Percentiles rank a stretch among this genome's conserved stretches.
These are phyloP conservation scores for Aix galericulata DNA, from an alignment of 2,113 vertebrate genomes.

Conservation along the genomic window DNA sequence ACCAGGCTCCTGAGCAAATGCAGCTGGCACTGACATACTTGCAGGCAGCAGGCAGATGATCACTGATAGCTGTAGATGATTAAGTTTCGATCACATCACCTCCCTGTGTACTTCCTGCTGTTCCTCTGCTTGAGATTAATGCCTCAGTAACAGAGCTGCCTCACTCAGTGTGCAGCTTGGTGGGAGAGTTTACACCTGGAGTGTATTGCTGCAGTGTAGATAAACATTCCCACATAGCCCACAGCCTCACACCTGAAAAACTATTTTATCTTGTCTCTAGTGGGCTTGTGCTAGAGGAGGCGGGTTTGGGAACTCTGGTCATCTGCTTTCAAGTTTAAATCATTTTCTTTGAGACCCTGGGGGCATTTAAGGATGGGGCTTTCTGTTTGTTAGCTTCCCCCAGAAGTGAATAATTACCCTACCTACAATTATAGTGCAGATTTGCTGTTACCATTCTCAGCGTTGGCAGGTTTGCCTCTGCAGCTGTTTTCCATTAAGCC, in stretches of 20 bases:
- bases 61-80: background rate
- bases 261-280: background rate
- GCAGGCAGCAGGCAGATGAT: background rate
- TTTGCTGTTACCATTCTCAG: background rate
- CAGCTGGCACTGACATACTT: background rate
- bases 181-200: background rate
- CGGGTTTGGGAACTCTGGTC: background rate
- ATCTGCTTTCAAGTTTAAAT: background rate
- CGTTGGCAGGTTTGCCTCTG: slow-evolving; percentile 42
- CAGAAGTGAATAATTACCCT: slow-evolving; percentile 10
- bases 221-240: background rate
- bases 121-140: slow-evolving; percentile 13
- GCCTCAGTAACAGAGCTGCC: background rate
- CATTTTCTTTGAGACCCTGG: background rate
- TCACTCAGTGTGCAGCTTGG: background rate
- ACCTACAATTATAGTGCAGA: background rate
- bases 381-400: slow-evolving; percentile 13
- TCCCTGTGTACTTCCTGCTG: background rate
- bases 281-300: background rate
- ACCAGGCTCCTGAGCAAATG: background rate
- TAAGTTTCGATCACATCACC: slow-evolving; percentile 8
- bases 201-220: background rate
- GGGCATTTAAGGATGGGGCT: background rate
- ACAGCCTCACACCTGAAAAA: background rate
- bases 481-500: slow-evolving; percentile 58